Evolutionary conservation across 2,797 vertebrate species (phyloP).

Genomic region (Amblyopsis hoosieri): DNA sequence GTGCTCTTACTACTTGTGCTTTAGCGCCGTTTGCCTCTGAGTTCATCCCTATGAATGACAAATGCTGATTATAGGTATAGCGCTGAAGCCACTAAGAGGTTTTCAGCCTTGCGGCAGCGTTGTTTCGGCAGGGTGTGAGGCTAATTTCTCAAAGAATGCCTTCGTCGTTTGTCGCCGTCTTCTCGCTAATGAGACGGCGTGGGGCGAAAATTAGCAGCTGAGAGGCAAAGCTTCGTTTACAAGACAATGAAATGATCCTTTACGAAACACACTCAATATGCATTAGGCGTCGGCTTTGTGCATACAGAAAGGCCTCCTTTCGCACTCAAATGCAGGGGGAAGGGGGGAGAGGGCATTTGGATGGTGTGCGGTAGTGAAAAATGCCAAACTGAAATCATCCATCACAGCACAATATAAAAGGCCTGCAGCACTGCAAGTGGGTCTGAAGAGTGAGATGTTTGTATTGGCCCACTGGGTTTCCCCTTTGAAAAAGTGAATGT

Average conservation of each 20-base stretch:
- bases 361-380: conserved; percentile 64
- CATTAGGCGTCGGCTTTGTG: conserved; percentile 72
- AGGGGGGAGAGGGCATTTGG: conserved; percentile 61
- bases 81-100: conserved; percentile 2
- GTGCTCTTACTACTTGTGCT: no score
- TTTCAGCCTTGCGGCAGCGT: conserved; percentile 13
- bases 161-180: conserved; percentile 52
- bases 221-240: conserved; percentile 72
- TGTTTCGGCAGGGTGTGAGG: conserved; percentile 39
- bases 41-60: conserved; percentile 19
- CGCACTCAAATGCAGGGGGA: conserved; percentile 40
- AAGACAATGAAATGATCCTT: conserved; percentile 79
- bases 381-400: conserved; percentile 77
- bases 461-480: conserved; percentile 88
- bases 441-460: conserved; percentile 78
- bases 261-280: conserved; percentile 76
- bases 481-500: conserved; percentile 64
- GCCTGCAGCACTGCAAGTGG: conserved; percentile 78
- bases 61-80: conserved; percentile 17
- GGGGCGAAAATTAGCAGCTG: conserved; percentile 72
- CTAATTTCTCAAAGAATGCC: conserved; percentile 53
- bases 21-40: neutral
- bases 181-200: conserved; percentile 72
- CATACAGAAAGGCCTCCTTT: conserved; percentile 66
- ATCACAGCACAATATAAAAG: conserved; percentile 77